phyloP scores from a whole-genome alignment of 2,113 vertebrate species.

The Alethe castanea region DNA sequence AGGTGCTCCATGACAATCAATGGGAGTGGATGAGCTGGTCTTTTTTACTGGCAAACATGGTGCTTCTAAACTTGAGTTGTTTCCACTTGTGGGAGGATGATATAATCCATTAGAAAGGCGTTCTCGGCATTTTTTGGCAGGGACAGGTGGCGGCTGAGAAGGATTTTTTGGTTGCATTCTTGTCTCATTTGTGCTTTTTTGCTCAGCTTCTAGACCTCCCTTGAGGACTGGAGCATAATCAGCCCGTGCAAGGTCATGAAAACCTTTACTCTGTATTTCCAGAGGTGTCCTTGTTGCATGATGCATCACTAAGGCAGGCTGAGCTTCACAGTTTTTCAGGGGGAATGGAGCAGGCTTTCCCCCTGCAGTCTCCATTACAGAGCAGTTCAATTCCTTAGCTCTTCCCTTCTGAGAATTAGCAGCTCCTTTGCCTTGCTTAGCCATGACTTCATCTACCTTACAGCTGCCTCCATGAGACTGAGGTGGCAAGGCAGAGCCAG shows the following conservation, averaged over 20 bases:
- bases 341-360: background rate
- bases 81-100: slow-evolving; percentile 58
- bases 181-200: slow-evolving; percentile 55
- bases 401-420: slow-evolving; percentile 53
- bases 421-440: slow-evolving; percentile 68
- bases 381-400: slow-evolving; percentile 38
- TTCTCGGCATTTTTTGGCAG: slow-evolving; percentile 92
- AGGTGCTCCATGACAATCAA: slow-evolving; percentile 56
- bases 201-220: slow-evolving; percentile 56
- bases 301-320: slow-evolving; percentile 22
- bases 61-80: slow-evolving; percentile 69
- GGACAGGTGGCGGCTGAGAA: slow-evolving; percentile 91
- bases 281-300: slow-evolving; percentile 57
- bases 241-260: slow-evolving; percentile 32
- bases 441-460: background rate
- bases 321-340: slow-evolving; percentile 52
- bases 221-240: slow-evolving; percentile 56
- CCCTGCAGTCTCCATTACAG: background rate
- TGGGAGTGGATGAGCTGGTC: slow-evolving; percentile 58
- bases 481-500: background rate
- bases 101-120: slow-evolving; percentile 87
- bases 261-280: slow-evolving; percentile 64
- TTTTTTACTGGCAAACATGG: slow-evolving; percentile 81
- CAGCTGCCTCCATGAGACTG: background rate
- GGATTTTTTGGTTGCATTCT: slow-evolving; percentile 82